Conservation (phyloP, 2,113 vertebrate genomes). For the Psittacula cyanocephala region DNA sequence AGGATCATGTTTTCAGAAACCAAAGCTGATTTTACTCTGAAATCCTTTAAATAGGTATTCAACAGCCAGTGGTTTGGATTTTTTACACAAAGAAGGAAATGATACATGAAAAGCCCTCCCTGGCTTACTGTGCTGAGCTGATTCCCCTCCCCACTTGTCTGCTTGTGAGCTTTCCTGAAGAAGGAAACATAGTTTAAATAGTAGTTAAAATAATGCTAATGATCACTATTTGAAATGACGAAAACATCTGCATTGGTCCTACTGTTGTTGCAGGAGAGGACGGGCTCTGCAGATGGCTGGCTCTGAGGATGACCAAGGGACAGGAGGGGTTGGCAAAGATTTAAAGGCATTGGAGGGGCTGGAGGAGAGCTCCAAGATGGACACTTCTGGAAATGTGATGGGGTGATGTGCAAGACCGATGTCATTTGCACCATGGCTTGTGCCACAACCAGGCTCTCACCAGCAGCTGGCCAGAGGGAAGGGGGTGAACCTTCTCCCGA, state of each 20-base stretch:
- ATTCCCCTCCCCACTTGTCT: not conserved
- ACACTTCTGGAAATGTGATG: not conserved
- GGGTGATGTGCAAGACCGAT: not conserved
- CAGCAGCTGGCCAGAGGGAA: not conserved
- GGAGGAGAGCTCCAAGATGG: not conserved
- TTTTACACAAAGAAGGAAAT: not conserved
- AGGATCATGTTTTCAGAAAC: not conserved
- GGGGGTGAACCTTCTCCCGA: not conserved
- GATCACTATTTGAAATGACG: not conserved
- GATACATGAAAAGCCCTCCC: rapidly evolving
- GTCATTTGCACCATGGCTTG: not conserved
- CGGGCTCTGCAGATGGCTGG: not conserved
- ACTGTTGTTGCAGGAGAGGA: not conserved
- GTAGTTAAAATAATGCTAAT: not conserved
- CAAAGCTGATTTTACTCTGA: not conserved
- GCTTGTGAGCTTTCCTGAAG: not conserved
- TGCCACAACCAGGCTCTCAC: not conserved
- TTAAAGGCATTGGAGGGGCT: not conserved
- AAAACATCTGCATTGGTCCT: not conserved
- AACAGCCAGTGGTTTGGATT: not conserved
- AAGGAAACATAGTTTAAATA: not conserved
- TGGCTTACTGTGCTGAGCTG: not conserved
- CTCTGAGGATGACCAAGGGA: not conserved
- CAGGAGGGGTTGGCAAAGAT: not conserved
- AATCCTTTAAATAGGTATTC: not conserved